These are phyloP conservation scores for Pangasius larnaudii DNA, from an alignment of 2,797 vertebrate species.

Conservation along the genomic window DNA sequence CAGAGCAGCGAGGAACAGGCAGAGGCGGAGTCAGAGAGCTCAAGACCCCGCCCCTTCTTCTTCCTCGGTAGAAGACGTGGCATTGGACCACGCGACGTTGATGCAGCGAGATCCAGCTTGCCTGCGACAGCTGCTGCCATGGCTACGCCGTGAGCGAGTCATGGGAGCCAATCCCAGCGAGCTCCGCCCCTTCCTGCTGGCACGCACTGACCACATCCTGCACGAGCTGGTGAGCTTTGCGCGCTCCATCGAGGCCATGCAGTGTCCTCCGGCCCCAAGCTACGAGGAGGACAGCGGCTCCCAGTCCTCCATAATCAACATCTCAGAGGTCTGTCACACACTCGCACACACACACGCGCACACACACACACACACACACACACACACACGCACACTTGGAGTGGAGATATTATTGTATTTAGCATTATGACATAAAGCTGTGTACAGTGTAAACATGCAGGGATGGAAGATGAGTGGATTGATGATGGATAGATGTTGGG, in stretches of 20 bases:
- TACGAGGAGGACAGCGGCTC: constrained; percentile 88
- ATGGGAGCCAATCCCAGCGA: constrained; percentile 65
- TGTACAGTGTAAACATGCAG: neutral
- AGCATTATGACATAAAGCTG: neutral
- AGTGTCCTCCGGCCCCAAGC: constrained; percentile 83
- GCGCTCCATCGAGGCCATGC: constrained; percentile 89
- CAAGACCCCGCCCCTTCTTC: constrained; percentile 38
- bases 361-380: neutral
- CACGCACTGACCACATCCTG: constrained; percentile 92
- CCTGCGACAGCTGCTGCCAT: constrained; percentile 88
- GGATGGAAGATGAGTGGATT: neutral
- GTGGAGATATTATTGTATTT: neutral
- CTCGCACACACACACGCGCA: neutral
- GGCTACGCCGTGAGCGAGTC: constrained; percentile 88
- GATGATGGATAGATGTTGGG: neutral
- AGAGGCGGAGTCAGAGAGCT: constrained; percentile 32
- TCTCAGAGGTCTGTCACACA: constrained; percentile 80
- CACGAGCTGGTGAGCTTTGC: constrained; percentile 94
- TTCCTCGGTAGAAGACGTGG: constrained; percentile 73
- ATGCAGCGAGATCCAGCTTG: constrained; percentile 88
- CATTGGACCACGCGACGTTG: neutral
- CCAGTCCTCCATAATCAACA: constrained; percentile 89
- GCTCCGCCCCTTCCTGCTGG: constrained; percentile 88
- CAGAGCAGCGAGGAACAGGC: constrained; percentile 13
- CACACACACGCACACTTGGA: neutral